Base-by-base conservation (phyloP, 1,140 invertebrate species). In the Aphidius gifuensis region DNA sequence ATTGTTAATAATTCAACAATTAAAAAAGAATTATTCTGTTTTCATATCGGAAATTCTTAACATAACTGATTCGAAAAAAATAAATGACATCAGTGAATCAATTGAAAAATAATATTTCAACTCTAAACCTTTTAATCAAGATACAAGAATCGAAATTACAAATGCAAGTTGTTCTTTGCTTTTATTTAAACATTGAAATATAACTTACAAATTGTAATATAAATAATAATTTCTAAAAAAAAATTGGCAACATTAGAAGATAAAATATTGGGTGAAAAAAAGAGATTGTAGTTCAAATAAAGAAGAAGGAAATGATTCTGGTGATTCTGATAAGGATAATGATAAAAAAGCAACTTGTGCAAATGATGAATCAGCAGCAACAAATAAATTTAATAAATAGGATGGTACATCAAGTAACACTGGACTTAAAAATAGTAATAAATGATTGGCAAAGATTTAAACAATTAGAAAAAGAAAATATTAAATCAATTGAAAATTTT, bases 401-500 rank as follows among this genome's bases (percentile, higher is more conserved):
- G 85, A 84, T 74, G 89, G 90, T 1, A 86, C 85, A 3, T 89
- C 89, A 0, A 86, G 84, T 58, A 92, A 92, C 68, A 98, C 96
- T 5, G 95, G 96, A 1, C 95, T 95, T 3, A 98, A 98, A 83
- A 95, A 94, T 59, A 90, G 92, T 5, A n/a, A 82, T 92, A 51
- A 74, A 94, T 84, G 96, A 99, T 77, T 99, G 95, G 95, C 88
- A 94, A 77, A 83, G 90, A 61, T 98, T 88, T 72, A 97, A 97
- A 79, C 90, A 96, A 71, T 75, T 97, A 5, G 92, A 98, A 83
- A 85, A 83, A 5, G 92, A 96, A 81, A 89, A 89, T 60, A 66
- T 94, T 47, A 85, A 85, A 45, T 74, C 97, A 32, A 88, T 92
- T 43, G 94, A 97, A 69, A 96, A 96, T 74, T 78, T 96, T 0